Evolutionary conservation across 2,888 invertebrate genomes (phyloP), one percentile per base, ranked within the genome.

Genomic region (Achlya flavicornis): DNA sequence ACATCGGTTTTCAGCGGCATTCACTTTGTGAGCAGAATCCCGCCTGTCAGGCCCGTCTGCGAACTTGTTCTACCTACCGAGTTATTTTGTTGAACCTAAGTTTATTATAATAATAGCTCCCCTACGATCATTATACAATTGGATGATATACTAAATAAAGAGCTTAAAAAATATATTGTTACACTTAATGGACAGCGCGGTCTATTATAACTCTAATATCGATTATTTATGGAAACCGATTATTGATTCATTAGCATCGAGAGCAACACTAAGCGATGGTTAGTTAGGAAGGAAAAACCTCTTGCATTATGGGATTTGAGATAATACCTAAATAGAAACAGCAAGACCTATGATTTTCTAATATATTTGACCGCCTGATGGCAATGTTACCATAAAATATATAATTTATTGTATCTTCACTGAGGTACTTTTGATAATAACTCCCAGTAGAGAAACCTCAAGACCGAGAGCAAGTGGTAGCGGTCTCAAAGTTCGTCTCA

Each of bases 11-110:
- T 73, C 75, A 69, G 66, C 67, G 66, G 64, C 7, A n/a, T 19
- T 53, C 53, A 53, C 53, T 53, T 53, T 53, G 53, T 53, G 53
- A 53, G 10, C 53, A 33, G 71, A 70, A 75, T 70, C 70, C 68
- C 62, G 66, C 64, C 80, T 81, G 84, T 81, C 83, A 74, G 63
- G 48, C 64, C 26, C 61, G 81, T 80, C 83, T 79, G 77, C 68
- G 73, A 80, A 83, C 72, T 83, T 75, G 64, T 63, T 75, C 67
- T 63, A 71, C 71, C 73, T 72, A 78, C 79, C 75, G 78, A 83
- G 53, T 83, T 81, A 83, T 83, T 82, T 77, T 75, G 74, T 70
- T 64, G 68, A 53, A 53, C 53, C 53, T 19, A 53, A 19, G 19
- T 19, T 53, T 53, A 19, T 53, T 53, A 19, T 53, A 19, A 53